Base-by-base conservation (phyloP, 2,888 invertebrate species). In the Drosophila mettleri region DNA sequence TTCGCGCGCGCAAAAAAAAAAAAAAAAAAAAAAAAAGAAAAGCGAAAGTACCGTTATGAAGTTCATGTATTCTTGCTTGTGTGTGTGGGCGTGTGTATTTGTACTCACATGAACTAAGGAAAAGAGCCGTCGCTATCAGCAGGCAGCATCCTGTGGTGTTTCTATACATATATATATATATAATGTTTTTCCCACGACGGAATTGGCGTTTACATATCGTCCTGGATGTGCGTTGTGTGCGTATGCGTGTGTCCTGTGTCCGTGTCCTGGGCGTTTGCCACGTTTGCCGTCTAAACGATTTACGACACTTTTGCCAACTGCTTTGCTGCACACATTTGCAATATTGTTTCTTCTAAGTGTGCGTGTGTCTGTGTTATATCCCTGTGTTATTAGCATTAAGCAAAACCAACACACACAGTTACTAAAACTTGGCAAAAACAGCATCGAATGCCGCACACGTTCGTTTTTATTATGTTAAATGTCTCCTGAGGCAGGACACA, bases 391-490 rank as follows among this genome's bases (percentile, higher is more conserved):
- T 83, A 83, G 86, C 86, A 80, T 81, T 78, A 72, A 74, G 70
- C 77, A 83, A 78, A 80, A 76, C 69, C 65, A 71, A 59, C 70
- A 62, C 52, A 51, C 45, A 51, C 33, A 59, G 65, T 39, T 51
- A 54, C 41, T 66, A 57, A 60, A 81, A 71, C 69, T 82, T 72
- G 71, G 69, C 75, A 62, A 68, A 74, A 84, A 72, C 78, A 66
- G 66, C 69, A 76, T 75, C 70, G 72, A 86, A 86, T 83, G 83
- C 86, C 84, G 81, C 81, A 86, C 82, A 80, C 84, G 84, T 85
- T 85, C 84, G 72, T 81, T 83, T 80, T 80, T 86, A 89, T 87
- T 87, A 89, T 89, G 80, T 84, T 88, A 83, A 88, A 89, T 82
- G 86, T 88, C 88, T 89, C 90, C 79, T 76, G 80, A 82, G 89